These are phyloP conservation scores for Rhincodon typus DNA, from an alignment of 2,797 vertebrate species.

Conservation along the genomic window DNA sequence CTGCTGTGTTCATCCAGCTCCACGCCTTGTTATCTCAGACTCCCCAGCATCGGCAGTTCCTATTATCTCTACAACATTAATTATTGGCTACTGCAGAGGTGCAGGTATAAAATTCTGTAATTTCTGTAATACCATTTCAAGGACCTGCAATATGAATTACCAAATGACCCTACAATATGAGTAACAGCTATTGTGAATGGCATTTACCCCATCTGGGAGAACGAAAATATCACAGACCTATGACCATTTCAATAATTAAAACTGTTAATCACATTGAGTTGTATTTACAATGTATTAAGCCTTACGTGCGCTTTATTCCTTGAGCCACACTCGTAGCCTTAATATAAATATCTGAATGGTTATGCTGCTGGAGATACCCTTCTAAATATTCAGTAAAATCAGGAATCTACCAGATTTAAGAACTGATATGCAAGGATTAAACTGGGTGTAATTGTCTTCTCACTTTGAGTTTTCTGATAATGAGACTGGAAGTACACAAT, in stretches of 20 bases:
- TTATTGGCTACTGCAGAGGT: background rate
- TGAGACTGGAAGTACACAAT: background rate
- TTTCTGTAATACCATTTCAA: background rate
- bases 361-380: background rate
- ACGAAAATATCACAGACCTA: background rate
- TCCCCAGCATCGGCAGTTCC: too few relatives aligned
- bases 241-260: background rate
- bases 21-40: too few relatives aligned
- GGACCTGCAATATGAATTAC: background rate
- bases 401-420: background rate
- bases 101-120: background rate
- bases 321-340: background rate
- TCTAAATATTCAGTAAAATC: background rate
- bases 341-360: background rate
- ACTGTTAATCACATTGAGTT: background rate
- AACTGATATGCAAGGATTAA: background rate
- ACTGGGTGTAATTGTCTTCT: background rate
- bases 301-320: background rate
- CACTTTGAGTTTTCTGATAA: too few relatives aligned
- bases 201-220: background rate
- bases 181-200: background rate
- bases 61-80: background rate
- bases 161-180: background rate
- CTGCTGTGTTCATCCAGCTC: too few relatives aligned
- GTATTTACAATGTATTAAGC: background rate